These are phyloP conservation scores for Ahaetulla prasina DNA, from an alignment of 2,113 vertebrate species.

Conservation along the genomic window DNA sequence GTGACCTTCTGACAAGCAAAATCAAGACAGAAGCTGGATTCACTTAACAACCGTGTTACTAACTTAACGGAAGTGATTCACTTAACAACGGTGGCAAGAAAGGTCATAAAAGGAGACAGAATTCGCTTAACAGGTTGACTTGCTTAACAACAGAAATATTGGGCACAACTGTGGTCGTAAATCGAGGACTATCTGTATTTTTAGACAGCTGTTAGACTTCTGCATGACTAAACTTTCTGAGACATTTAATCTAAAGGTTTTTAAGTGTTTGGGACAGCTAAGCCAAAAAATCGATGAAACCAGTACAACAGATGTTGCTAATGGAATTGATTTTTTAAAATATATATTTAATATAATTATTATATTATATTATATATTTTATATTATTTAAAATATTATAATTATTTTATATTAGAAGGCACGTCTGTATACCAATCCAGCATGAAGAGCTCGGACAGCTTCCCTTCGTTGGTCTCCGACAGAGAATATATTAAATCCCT, in stretches of 20 bases:
- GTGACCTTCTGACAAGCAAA: too few species aligned
- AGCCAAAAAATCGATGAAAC: background rate
- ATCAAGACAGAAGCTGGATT: too few species aligned
- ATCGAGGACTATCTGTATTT: background rate
- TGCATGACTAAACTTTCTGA: background rate
- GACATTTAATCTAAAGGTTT: background rate
- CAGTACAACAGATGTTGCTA: background rate
- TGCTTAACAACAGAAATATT: background rate
- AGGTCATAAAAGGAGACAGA: too few species aligned
- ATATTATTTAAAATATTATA: too few species aligned
- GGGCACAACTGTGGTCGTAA: background rate
- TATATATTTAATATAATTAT: too few species aligned
- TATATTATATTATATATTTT: too few species aligned
- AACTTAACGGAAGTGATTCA: too few species aligned
- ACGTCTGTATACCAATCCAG: constrained; percentile 60
- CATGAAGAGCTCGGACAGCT: constrained; percentile 67
- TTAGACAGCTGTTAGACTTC: background rate
- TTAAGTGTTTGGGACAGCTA: background rate
- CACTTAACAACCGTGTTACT: too few species aligned
- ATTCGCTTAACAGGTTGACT: too few species aligned
- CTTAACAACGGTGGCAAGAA: too few species aligned
- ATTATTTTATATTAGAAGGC: constrained; percentile 41
- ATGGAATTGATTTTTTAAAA: background rate
- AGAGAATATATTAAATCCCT: constrained; percentile 83
- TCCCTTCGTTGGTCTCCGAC: constrained; percentile 71